Evolutionary conservation across 2,113 vertebrate genomes (phyloP).

Genomic region (Hippocampus abdominalis): DNA sequence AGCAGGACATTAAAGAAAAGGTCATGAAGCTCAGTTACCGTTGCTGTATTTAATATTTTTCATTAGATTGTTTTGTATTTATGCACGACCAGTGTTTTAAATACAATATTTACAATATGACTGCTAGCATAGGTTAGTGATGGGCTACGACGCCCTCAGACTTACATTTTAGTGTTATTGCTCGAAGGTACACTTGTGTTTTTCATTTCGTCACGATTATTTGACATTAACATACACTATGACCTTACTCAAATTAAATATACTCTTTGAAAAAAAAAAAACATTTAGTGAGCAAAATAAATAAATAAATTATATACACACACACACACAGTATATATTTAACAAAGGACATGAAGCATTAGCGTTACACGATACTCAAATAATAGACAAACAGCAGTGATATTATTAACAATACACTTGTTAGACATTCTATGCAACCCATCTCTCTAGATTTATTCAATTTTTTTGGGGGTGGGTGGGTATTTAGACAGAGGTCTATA

Average conservation of each 20-base stretch:
- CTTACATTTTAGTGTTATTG: background rate
- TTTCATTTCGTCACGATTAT: background rate
- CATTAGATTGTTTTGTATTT: too few species aligned
- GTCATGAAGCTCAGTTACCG: too few species aligned
- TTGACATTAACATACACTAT: background rate
- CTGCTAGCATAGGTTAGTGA: background rate
- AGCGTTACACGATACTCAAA: background rate
- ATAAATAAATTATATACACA: slow-evolving; percentile 1
- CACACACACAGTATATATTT: too few species aligned
- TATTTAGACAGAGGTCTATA: slow-evolving; percentile 77
- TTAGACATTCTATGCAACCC: slow-evolving; percentile 53
- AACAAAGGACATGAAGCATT: slow-evolving; percentile 31
- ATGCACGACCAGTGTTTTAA: too few species aligned
- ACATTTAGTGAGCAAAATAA: background rate
- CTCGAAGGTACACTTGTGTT: background rate
- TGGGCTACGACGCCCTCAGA: slow-evolving; percentile 12
- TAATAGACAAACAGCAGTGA: slow-evolving; percentile 27
- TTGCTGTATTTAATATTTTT: too few species aligned
- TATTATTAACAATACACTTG: slow-evolving; percentile 42
- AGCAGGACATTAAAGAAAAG: background rate
- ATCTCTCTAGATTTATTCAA: slow-evolving; percentile 82
- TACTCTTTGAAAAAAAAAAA: slow-evolving; percentile 32
- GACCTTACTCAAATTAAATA: background rate
- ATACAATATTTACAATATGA: background rate
- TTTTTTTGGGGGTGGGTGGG: slow-evolving; percentile 70